Conservation (phyloP, 2,888 invertebrate genomes). For the Eilema griseolum region DNA sequence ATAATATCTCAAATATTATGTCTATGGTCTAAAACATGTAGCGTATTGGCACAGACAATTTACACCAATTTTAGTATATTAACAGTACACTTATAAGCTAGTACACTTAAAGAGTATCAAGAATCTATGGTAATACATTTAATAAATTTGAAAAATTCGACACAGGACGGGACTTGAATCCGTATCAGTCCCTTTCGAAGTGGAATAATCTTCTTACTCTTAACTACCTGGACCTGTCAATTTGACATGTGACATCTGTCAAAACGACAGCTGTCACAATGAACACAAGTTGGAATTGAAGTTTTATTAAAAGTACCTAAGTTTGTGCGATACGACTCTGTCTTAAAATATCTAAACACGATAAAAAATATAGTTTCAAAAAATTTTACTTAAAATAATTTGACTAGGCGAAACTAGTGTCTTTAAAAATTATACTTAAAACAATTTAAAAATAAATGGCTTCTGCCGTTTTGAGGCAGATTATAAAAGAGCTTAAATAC, state of each 20-base stretch:
- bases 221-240: background rate
- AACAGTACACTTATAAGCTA: background rate
- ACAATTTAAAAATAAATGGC: background rate
- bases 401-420: background rate
- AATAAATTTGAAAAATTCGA: background rate
- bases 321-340: background rate
- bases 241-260: conserved; percentile 1
- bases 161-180: background rate
- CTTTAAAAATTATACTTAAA: background rate
- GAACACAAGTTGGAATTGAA: background rate
- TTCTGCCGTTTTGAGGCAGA: no score
- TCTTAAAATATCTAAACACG: background rate
- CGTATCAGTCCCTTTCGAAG: background rate
- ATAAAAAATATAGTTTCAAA: background rate
- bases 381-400: background rate
- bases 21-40: background rate
- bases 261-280: background rate
- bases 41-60: background rate
- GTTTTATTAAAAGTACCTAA: background rate
- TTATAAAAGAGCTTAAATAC: no score
- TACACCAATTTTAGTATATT: background rate
- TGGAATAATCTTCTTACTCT: background rate
- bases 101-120: background rate
- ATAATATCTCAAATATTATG: background rate
- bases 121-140: background rate